These are phyloP conservation scores for Carollia perspicillata DNA, from an alignment of 2,113 vertebrate genomes.

Conservation along the genomic window DNA sequence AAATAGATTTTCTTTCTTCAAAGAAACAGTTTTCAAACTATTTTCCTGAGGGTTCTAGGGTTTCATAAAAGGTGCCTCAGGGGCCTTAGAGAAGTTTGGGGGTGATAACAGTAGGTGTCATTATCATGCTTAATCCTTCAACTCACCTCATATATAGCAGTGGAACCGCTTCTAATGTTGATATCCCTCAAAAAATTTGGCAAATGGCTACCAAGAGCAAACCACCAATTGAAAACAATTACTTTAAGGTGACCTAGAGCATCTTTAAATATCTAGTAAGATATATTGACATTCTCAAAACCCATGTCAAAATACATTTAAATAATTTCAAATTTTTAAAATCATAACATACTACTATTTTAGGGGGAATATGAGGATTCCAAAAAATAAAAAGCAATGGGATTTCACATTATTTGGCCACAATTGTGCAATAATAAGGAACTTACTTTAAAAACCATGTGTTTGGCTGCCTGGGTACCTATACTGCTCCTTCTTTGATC, in stretches of 20 bases:
- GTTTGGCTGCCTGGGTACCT: not conserved
- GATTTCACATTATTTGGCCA: not conserved
- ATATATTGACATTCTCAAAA: conserved; percentile 9
- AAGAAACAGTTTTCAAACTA: not conserved
- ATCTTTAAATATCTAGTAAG: not conserved
- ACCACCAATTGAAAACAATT: not conserved
- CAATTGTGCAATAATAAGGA: not conserved
- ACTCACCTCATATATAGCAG: not conserved
- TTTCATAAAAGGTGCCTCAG: not conserved
- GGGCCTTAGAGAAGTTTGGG: not conserved
- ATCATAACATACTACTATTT: not conserved
- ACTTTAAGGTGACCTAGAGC: not conserved
- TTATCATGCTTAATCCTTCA: not conserved
- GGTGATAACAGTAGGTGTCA: not conserved
- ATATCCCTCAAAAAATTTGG: not conserved
- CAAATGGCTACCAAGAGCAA: not conserved
- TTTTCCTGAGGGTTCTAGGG: not conserved
- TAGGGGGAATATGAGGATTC: not conserved
- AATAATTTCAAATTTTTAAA: not conserved
- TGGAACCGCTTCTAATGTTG: not conserved
- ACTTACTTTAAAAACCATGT: not conserved
- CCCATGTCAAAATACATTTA: not conserved
- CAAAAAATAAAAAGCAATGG: not conserved
- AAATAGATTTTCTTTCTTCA: conserved; percentile 26
- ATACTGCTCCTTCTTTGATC: not conserved